Percentiles rank a stretch among this genome's conserved stretches.
These are phyloP conservation scores for Hypotaenidia okinawae DNA, from an alignment of 2,797 vertebrate genomes.

Conservation along the genomic window DNA sequence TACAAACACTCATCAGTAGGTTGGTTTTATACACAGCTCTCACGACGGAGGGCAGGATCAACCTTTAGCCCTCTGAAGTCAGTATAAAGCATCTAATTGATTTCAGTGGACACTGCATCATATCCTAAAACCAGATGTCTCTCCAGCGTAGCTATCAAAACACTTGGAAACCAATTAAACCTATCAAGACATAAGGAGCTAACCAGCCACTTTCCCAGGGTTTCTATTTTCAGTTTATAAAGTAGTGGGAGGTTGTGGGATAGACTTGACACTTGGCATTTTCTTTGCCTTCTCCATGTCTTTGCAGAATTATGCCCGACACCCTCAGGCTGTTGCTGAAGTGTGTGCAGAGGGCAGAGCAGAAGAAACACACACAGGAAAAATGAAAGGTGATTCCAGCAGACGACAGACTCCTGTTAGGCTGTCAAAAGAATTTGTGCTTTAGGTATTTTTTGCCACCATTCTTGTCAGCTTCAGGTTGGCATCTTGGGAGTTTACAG, in stretches of 20 bases:
- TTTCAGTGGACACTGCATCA: neutral
- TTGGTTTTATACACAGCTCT: neutral
- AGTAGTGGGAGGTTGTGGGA: neutral
- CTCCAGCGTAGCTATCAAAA: neutral
- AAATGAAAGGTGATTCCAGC: slow-evolving; percentile 58
- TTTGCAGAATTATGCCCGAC: slow-evolving; percentile 11
- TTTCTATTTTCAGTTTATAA: neutral
- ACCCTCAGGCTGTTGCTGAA: neutral
- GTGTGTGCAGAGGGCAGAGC: slow-evolving; percentile 5
- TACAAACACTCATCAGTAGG: neutral
- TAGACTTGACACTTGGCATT: slow-evolving; percentile 23
- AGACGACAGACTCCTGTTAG: slow-evolving; percentile 41
- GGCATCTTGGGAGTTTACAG: slow-evolving; percentile 45
- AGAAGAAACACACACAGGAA: neutral
- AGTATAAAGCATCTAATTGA: neutral
- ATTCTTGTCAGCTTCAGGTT: slow-evolving; percentile 65
- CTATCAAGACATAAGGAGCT: neutral
- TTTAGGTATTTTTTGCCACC: slow-evolving; percentile 44
- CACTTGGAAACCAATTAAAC: neutral
- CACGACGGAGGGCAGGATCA: neutral
- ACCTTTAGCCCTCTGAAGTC: neutral
- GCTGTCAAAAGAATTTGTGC: slow-evolving; percentile 64
- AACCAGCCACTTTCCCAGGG: neutral
- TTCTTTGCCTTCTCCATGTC: neutral
- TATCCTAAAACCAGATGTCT: neutral